Evolutionary conservation across 2,888 invertebrate genomes (phyloP), one percentile per base, ranked within the genome.

Genomic region (Adineta ricciae): DNA sequence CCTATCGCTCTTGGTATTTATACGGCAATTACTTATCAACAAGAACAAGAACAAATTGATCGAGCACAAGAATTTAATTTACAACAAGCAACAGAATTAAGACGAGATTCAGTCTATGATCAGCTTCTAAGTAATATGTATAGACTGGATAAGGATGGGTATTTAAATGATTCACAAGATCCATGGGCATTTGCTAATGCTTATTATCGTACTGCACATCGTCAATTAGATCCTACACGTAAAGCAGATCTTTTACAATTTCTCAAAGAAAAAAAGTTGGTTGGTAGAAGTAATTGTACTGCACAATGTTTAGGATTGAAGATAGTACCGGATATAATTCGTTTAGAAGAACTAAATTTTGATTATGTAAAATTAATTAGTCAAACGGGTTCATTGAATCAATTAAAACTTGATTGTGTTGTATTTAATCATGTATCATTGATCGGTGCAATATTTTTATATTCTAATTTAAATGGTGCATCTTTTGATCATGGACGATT

Each of bases 111-210:
- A 64, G 8, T 64, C 4, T 64, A 64, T 64, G 27, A 64, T 64
- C 24, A 64, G 9, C 27, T 64, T 64, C n/a, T 64, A 27, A 27
- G 27, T 64, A 11, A 11, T 64, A 64, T 64, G 14, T 64, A 64
- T 64, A 64, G 8, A 64, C 24, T 64, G 27, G 27, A 64, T 64
- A 64, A 27, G 24, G 56, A 64, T 64, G 56, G 27, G 5, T 3
- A 64, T 27, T 24, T 64, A 24, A 64, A 64, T 11, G 56, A 64
- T 4, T 27, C 24, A 64, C 8, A n/a, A 27, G 24, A 64, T 24
- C 56, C 56, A 64, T 64, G 56, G 56, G 56, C 56, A 64, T 64
- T 64, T 64, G 56, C 56, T 21, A 64, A 64, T 64, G 56, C 56
- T 24, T 27, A 27, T 64, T 64, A 64, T 27, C n/a, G 56, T 27